phyloP scores from a whole-genome alignment of 2,113 vertebrate genomes.

The Columba janthina region DNA sequence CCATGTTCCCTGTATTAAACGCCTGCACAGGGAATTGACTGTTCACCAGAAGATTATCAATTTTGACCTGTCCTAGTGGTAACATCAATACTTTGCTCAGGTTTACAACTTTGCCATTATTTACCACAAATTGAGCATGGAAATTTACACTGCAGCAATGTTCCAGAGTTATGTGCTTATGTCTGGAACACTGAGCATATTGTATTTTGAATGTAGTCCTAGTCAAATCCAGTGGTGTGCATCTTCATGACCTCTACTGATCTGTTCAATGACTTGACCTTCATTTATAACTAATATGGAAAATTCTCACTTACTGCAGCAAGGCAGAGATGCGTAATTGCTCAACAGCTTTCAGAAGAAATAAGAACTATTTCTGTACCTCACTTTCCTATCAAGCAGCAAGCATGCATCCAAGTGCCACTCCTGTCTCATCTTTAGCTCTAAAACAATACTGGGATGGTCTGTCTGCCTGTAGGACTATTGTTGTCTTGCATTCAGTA shows the following conservation, averaged over 20 bases:
- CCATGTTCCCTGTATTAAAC: neutral
- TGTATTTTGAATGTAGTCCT: neutral
- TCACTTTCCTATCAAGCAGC: neutral
- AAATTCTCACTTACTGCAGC: neutral
- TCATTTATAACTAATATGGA: neutral
- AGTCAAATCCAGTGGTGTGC: neutral
- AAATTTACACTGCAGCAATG: neutral
- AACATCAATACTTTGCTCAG: neutral
- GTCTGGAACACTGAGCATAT: neutral
- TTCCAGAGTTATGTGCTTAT: neutral
- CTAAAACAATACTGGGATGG: neutral
- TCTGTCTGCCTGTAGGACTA: neutral
- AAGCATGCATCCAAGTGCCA: neutral
- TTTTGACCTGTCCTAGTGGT: neutral
- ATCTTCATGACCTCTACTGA: neutral
- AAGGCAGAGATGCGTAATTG: neutral
- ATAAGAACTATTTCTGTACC: neutral
- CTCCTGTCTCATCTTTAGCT: neutral
- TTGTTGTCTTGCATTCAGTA: neutral
- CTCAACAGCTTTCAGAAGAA: neutral
- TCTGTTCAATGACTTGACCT: neutral
- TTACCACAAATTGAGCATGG: neutral
- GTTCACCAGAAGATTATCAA: neutral
- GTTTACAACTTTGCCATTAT: neutral
- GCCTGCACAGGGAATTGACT: neutral